Evolutionary conservation across 2,888 invertebrate genomes (phyloP).

Genomic region (Meandrusa payeni): DNA sequence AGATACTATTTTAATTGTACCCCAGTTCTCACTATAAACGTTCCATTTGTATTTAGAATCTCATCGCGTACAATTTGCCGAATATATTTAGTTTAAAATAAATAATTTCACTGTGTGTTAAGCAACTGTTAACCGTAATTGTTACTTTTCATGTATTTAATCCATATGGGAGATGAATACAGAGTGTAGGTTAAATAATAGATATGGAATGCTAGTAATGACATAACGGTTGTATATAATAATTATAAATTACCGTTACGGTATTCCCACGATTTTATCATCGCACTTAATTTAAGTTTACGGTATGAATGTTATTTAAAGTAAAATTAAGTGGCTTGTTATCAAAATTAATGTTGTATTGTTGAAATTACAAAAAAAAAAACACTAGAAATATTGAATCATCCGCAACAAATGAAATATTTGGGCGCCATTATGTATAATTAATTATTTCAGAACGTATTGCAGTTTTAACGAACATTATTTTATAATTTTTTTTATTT

Average conservation of each 20-base stretch:
- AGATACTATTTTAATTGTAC: too few relatives aligned
- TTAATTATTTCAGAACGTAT: too few relatives aligned
- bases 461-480: too few relatives aligned
- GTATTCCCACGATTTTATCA: conserved; percentile 17
- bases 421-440: too few relatives aligned
- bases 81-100: conserved; percentile 4
- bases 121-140: conserved; percentile 4
- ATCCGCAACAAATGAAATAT: too few relatives aligned
- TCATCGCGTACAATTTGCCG: not conserved
- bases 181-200: not conserved
- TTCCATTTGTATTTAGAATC: not conserved
- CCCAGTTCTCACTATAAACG: not conserved
- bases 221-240: not conserved
- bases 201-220: not conserved
- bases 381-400: too few relatives aligned
- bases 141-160: conserved; percentile 15
- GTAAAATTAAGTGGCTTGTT: too few relatives aligned
- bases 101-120: not conserved
- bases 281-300: too few relatives aligned
- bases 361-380: too few relatives aligned
- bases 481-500: too few relatives aligned
- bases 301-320: too few relatives aligned
- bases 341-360: too few relatives aligned
- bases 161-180: not conserved
- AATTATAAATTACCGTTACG: conserved; percentile 7